Base-by-base conservation (phyloP, 1,140 invertebrate genomes). In the Ylistrum balloti region DNA sequence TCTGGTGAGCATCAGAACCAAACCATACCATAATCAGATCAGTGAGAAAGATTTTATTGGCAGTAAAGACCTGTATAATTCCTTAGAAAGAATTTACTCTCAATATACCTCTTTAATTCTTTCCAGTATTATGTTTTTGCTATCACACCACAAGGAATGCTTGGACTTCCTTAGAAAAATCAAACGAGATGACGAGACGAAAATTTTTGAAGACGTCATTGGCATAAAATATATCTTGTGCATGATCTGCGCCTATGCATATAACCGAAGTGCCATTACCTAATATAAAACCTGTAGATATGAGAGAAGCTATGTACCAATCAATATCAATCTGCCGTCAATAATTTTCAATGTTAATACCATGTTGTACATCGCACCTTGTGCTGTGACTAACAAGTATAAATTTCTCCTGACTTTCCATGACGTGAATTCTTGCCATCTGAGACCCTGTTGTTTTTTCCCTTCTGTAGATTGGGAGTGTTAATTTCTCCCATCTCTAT, bases 381-480 rank as follows among this genome's bases (percentile, higher is more conserved):
- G n/a, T 74, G 22, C 22, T 74, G 56, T 74, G 56, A 74, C 56
- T 74, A 28, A n/a, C n/a, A 11, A 3, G 56, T 74, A 74, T 74
- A 74, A 74, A 74, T 74, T 74, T 74, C 56, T 28, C 20, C 56
- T n/a, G n/a, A 28, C n/a, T 1, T 5, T 28, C n/a, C 22, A 74
- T 74, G 56, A 74, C 56, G 56, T 74, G 56, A 74, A 74, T 74
- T 74, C 56, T 74, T 74, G 56, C 56, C 56, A 74, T 74, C 56
- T 9, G 56, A 74, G 56, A 74, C 56, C n/a, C n/a, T 74, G 56
- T 74, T 74, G 22, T 74, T 74, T 74, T 74, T 74, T 74, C 56
- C n/a, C 56, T n/a, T 74, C 56, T 74, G 56, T 74, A 74, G 56
- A 74, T 74, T 74, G 56, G n/a, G 56, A 74, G 56, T 74, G 56